Base-by-base conservation (phyloP, 2,797 vertebrate genomes). In the Microcaecilia unicolor region DNA sequence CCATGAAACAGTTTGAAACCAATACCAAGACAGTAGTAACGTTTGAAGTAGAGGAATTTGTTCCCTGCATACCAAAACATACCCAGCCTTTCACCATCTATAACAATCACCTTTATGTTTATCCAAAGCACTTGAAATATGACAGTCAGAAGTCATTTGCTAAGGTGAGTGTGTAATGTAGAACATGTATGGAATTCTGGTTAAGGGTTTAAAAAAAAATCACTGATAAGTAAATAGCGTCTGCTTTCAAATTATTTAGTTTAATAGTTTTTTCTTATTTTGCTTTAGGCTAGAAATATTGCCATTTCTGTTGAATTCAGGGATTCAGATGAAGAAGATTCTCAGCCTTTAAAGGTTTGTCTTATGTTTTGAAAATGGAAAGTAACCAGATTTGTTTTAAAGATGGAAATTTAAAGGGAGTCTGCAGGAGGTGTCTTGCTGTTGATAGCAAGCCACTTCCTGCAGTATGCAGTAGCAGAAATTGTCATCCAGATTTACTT, bases 51-150 rank as follows among this genome's bases (percentile, higher is more conserved):
- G 94, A 98, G 51, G 95, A 98, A 58, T 97, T 98, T 67, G 90
- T 96, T 21, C 93, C 93, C 15, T 93, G 81, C 61, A 91, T 92
- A 41, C 90, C 94, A 10, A 97, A 85, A 67, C 89, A 90, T 40
- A 93, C 92, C 17, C 94, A 98, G 31, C 93, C 95, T 11, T 96
- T 92, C 53, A 95, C 93, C 25, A 81, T 88, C 73, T 98, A 97
- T 64, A 96, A 89, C 61, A 97, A 96, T 64, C 95, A 98, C 61
- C 90, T 97, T 38, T 98, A 97, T 6, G 87, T 98, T 44, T 97
- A 96, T 62, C 94, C 90, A 2, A 94, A 86, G 39, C 76, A 88
- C 67, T 87, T 98, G 59, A 98, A 96, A 65, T 98, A 93, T 2
- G 95, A 98, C 41, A 87, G 88, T 53, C 95, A 98, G 48, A 98